A percentile compares a stretch with the other conserved stretches of the same genome.
These are phyloP conservation scores for Sitodiplosis mosellana DNA, from an alignment of 1,140 invertebrate genomes.

Conservation along the genomic window DNA sequence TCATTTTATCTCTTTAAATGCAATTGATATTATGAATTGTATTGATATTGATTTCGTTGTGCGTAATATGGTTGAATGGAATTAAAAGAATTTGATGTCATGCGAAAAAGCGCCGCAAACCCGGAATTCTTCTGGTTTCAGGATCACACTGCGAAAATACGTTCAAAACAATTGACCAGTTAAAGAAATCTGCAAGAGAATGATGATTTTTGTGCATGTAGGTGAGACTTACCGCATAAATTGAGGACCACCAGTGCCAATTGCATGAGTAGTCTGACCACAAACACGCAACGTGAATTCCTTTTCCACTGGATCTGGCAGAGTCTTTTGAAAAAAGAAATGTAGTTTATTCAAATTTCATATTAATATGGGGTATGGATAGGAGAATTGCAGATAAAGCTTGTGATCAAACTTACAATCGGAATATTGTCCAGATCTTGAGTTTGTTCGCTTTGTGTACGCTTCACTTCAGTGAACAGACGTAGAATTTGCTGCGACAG, in stretches of 20 bases:
- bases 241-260: constrained; percentile 15
- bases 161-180: neutral
- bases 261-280: constrained; percentile 7
- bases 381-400: too few species aligned
- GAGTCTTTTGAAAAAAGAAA: neutral
- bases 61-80: too few species aligned
- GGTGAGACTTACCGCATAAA: constrained; percentile 11
- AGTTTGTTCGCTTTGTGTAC: neutral
- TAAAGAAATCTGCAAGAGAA: too few species aligned
- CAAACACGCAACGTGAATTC: constrained; percentile 19
- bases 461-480: constrained; percentile 2
- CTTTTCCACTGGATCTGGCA: constrained; percentile 14
- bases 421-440: neutral
- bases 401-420: neutral
- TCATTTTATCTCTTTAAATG: too few species aligned
- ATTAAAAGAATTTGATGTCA: constrained; percentile 19
- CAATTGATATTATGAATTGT: neutral
- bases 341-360: neutral
- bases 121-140: constrained; percentile 17
- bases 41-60: neutral
- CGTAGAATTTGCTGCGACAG: constrained; percentile 1
- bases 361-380: neutral
- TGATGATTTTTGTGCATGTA: too few species aligned
- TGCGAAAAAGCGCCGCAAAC: constrained; percentile 23
- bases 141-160: constrained; percentile 10